A percentile compares a stretch with the other conserved stretches of the same genome.
These are phyloP conservation scores for Chrysomela aeneicollis DNA, from an alignment of 2,888 invertebrate genomes.

Conservation along the genomic window DNA sequence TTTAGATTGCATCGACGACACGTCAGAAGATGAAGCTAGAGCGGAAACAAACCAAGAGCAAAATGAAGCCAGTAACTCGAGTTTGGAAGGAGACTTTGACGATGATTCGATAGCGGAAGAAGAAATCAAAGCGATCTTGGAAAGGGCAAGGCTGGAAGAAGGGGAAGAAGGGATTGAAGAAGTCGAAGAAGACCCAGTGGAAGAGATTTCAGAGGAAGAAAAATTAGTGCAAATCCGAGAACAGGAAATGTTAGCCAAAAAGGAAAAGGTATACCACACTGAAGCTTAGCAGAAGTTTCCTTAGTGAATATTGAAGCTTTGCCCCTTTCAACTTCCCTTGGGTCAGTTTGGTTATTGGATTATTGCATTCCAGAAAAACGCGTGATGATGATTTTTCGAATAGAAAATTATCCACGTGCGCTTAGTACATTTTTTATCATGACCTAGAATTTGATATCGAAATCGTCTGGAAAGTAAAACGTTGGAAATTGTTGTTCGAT, in stretches of 20 bases:
- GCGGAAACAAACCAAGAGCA: slow-evolving; percentile 41
- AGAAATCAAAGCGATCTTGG: slow-evolving; percentile 41
- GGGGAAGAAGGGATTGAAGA: slow-evolving; percentile 48
- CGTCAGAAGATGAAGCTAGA: slow-evolving; percentile 42
- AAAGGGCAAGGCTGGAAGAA: slow-evolving; percentile 44
- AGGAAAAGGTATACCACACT: slow-evolving; percentile 56
- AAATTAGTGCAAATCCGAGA: slow-evolving; percentile 41
- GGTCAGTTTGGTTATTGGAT: too few relatives aligned
- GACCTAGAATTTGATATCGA: background rate
- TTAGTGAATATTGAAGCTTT: background rate
- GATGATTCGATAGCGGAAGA: slow-evolving; percentile 44
- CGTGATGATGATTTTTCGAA: too few relatives aligned
- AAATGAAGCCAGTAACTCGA: slow-evolving; percentile 35
- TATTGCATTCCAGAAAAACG: too few relatives aligned
- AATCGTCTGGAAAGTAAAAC: slow-evolving; percentile 5
- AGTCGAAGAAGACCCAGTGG: slow-evolving; percentile 29
- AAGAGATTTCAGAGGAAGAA: slow-evolving; percentile 40
- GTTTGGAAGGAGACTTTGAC: slow-evolving; percentile 40
- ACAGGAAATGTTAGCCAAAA: slow-evolving; percentile 53
- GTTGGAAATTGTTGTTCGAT: background rate
- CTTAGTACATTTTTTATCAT: background rate
- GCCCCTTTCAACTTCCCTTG: background rate
- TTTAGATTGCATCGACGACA: background rate
- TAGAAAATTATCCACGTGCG: too few relatives aligned
- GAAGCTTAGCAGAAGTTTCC: background rate